Percentiles rank a stretch among this genome's conserved stretches.
Conservation (phyloP, 92 coral and sea anemone species). For the Epizoanthus scotinus region DNA sequence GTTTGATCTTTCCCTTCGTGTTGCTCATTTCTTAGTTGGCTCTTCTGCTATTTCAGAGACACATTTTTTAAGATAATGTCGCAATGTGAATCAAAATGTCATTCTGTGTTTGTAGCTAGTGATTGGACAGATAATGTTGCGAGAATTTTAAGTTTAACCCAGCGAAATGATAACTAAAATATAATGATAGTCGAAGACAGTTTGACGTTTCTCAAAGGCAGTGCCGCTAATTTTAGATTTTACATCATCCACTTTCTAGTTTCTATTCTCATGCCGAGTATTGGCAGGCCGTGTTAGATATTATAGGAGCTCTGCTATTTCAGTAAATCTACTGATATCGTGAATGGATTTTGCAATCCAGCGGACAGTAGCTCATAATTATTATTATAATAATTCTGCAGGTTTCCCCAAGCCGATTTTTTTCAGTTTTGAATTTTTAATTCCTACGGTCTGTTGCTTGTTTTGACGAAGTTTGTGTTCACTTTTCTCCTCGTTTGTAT, state of each 20-base stretch:
- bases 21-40: neutral
- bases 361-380: neutral
- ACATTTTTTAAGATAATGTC: neutral
- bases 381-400: no score
- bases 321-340: no score
- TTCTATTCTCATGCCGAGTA: neutral
- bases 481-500: neutral
- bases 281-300: neutral
- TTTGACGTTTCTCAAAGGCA: constrained; percentile 12
- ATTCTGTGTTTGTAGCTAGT: neutral
- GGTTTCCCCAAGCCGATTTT: constrained; percentile 36
- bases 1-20: constrained; percentile 1
- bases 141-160: neutral
- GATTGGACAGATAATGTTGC: neutral
- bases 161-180: neutral
- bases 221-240: constrained; percentile 39
- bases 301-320: no score
- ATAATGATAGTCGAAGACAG: constrained; percentile 27
- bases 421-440: constrained; percentile 21
- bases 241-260: constrained; percentile 20
- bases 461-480: neutral
- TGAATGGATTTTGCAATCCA: neutral
- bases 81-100: no score
- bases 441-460: constrained; percentile 14
- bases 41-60: neutral